Evolutionary conservation across 2,888 invertebrate genomes (phyloP).

Genomic region (Orthonevra nobilis): DNA sequence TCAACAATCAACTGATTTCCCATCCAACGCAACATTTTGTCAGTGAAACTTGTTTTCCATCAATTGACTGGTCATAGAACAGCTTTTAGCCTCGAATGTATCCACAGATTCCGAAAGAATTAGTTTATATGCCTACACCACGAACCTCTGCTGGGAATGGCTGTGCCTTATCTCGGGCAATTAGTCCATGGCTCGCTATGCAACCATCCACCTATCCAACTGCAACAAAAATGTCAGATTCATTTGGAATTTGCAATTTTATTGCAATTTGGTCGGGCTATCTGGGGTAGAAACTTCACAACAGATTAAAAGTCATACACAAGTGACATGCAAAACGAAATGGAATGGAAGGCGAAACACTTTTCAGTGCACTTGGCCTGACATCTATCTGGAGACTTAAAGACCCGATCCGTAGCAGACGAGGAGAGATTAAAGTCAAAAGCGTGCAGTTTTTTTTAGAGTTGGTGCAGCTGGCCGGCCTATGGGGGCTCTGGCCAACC

Average conservation of each 20-base stretch:
- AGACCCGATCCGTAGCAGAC: background rate
- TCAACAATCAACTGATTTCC: background rate
- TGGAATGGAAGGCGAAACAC: slow-evolving; percentile 20
- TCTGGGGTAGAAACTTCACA: slow-evolving; percentile 34
- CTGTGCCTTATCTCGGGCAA: slow-evolving; percentile 47
- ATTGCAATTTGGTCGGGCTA: slow-evolving; percentile 47
- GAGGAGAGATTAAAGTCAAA: slow-evolving; percentile 37
- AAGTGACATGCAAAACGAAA: slow-evolving; percentile 54
- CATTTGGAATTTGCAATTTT: slow-evolving; percentile 53
- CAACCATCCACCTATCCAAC: slow-evolving; percentile 3
- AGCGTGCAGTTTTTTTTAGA: background rate
- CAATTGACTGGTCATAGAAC: slow-evolving; percentile 37
- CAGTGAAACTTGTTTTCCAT: slow-evolving; percentile 35
- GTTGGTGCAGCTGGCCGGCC: slow-evolving; percentile 57
- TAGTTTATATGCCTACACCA: too few relatives aligned
- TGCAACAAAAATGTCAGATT: slow-evolving; percentile 41
- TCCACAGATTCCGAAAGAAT: too few relatives aligned
- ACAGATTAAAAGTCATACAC: slow-evolving; percentile 61
- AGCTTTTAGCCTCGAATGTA: slow-evolving; percentile 46
- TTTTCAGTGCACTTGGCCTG: slow-evolving; percentile 55
- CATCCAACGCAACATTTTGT: slow-evolving; percentile 29
- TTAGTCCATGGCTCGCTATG: slow-evolving; percentile 39
- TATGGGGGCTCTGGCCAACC: slow-evolving; percentile 54
- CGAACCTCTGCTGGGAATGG: background rate
- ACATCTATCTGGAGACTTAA: slow-evolving; percentile 24